Percentiles rank a stretch among this genome's conserved stretches.
These are phyloP conservation scores for Cervus canadensis DNA, from an alignment of 2,113 vertebrate species.

Conservation along the genomic window DNA sequence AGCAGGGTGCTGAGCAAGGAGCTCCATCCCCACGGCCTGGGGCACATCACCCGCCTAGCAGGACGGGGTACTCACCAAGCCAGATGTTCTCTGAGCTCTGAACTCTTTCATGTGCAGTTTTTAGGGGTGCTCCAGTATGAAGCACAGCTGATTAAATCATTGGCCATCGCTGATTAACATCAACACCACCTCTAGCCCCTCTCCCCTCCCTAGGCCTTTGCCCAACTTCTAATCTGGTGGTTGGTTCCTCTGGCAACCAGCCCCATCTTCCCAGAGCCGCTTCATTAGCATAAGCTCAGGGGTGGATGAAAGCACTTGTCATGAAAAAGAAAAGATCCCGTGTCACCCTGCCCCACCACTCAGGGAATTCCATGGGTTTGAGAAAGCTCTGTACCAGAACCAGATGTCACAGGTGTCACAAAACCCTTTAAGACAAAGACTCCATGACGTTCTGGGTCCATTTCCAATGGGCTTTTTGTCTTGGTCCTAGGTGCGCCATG, in stretches of 20 bases:
- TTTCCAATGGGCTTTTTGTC: background rate
- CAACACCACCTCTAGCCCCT: background rate
- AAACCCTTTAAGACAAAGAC: background rate
- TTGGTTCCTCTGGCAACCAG: background rate
- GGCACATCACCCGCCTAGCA: accelerated
- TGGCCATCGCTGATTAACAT: background rate
- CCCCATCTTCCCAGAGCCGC: background rate
- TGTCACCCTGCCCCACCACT: background rate
- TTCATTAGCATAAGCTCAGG: background rate
- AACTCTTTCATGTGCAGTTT: background rate
- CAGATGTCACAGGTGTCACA: background rate
- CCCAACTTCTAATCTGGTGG: background rate
- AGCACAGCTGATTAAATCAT: background rate
- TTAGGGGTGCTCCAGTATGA: accelerated
- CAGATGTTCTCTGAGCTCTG: background rate
- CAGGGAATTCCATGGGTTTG: background rate
- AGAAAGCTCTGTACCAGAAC: background rate
- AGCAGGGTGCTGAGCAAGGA: too few relatives aligned
- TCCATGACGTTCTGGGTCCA: background rate
- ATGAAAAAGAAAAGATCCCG: too few relatives aligned
- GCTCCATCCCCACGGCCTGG: background rate
- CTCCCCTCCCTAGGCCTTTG: background rate
- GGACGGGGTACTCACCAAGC: background rate
- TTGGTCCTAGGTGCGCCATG: background rate
- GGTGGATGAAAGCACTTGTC: background rate